phyloP scores from a whole-genome alignment of 2,888 invertebrate species.

The Amiota communis region DNA sequence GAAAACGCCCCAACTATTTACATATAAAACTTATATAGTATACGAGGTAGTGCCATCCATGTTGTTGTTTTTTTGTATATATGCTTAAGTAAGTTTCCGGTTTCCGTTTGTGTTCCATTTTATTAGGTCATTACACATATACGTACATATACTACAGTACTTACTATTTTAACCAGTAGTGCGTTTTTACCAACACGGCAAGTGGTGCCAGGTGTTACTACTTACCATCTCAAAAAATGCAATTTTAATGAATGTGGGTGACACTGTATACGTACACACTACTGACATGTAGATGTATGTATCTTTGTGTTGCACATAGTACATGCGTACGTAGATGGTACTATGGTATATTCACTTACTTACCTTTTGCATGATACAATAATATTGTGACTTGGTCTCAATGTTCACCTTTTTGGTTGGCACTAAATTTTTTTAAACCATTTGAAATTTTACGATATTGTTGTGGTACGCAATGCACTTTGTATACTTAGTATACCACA shows the following conservation, averaged over 20 bases:
- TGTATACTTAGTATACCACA: background rate
- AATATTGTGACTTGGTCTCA: no score
- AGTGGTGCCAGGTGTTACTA: background rate
- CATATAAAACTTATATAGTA: no score
- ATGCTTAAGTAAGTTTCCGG: background rate
- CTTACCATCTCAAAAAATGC: background rate
- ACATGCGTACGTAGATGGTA: background rate
- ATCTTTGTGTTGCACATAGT: background rate
- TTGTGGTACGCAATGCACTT: background rate
- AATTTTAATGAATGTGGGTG: constrained; percentile 19
- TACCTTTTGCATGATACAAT: no score
- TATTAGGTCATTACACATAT: no score
- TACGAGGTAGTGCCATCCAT: no score
- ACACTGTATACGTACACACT: background rate
- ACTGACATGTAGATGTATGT: constrained; percentile 15
- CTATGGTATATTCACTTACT: background rate
- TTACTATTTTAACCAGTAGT: background rate
- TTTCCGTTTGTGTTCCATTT: background rate
- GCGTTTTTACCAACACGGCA: background rate
- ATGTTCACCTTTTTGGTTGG: background rate
- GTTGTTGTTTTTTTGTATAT: background rate
- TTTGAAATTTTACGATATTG: constrained; percentile 8
- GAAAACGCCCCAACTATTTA: no score
- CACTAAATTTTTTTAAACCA: constrained; percentile 8
- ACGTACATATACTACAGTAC: background rate